These are phyloP conservation scores for Xenopus borealis DNA, from an alignment of 2,113 vertebrate genomes.

Conservation along the genomic window DNA sequence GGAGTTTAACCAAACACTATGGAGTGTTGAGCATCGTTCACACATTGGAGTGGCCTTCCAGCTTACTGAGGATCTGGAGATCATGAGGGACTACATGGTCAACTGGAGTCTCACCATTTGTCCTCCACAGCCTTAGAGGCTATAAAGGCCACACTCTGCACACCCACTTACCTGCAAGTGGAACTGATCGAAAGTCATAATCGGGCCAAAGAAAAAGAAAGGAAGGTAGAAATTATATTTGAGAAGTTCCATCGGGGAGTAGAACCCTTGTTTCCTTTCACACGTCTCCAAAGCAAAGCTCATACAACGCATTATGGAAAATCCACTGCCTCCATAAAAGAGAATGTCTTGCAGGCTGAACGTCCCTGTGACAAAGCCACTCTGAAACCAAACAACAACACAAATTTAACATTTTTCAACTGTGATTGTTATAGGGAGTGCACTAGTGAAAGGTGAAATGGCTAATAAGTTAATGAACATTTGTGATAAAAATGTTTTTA, in stretches of 20 bases:
- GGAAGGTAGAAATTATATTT: constrained; percentile 99
- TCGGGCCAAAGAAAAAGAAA: constrained; percentile 93
- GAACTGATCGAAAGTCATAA: constrained; percentile 94
- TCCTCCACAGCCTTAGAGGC: too few relatives aligned
- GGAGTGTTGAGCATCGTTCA: too few relatives aligned
- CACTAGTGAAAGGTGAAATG: too few relatives aligned
- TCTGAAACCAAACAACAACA: constrained; percentile 61
- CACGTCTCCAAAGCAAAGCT: constrained; percentile 90
- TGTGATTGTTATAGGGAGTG: too few relatives aligned
- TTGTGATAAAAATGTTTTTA: too few relatives aligned
- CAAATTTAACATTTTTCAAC: too few relatives aligned
- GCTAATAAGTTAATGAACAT: too few relatives aligned
- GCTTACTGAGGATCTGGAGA: too few relatives aligned
- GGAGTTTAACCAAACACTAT: background rate
- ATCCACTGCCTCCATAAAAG: constrained; percentile 85
- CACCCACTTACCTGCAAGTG: constrained; percentile 73
- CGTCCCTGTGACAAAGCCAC: constrained; percentile 75
- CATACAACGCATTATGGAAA: constrained; percentile 89
- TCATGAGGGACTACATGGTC: too few relatives aligned
- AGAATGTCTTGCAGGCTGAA: constrained; percentile 89
- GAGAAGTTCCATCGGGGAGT: constrained; percentile 85
- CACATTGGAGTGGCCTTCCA: too few relatives aligned
- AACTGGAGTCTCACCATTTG: too few relatives aligned
- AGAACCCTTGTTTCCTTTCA: constrained; percentile 76
- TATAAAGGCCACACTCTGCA: background rate